Evolutionary conservation across 2,888 invertebrate species (phyloP), one percentile per base, ranked within the genome.

Genomic region (Aspidiotus rigidus): DNA sequence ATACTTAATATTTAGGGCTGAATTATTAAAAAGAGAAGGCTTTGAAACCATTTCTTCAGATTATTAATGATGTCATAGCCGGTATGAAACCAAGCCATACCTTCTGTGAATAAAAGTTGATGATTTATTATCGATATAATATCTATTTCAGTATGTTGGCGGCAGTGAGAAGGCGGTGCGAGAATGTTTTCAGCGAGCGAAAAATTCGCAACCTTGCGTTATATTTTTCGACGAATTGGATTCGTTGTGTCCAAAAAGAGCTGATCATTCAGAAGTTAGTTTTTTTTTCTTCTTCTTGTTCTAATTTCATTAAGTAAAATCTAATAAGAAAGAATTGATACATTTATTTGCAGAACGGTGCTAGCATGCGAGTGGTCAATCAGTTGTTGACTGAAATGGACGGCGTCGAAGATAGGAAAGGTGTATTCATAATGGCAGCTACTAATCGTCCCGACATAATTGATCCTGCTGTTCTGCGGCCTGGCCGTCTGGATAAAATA

Each of bases 201-300:
- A 91, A 59, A 95, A 95, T 79, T 96, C 96, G 0, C 87, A 93
- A 0, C 99, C 99, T 0, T 99, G 98, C 77, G 95, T 99, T 5
- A 96, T 99, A 78, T 98, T 98, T 80, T 99, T 99, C 77, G 99
- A 99, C 77, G 99, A 99, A 80, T 84, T 99, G 72, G 99, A 99
- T 79, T 91, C 98, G 0, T 79, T 99, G 42, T 97, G 96, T 77
- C 95, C 97, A 0, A 87, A 89, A 75, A 83, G 98, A 76, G 87
- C 89, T 7, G 88, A 89, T 56, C 60, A 60, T 53, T 84, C 85
- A 71, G 87, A 84, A 77, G 85, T 83, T 77, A 76, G 75, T 74
- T 3, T 56, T 54, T 9, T 56, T 62, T 74, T 3, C 39, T 54
- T 9, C 44, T 62, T 42, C 17, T 42, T 41, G 2, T 61, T 28